Percentiles rank a stretch among this genome's conserved stretches.
phyloP scores from a whole-genome alignment of 2,113 vertebrate species.

The Bambusicola thoracicus region DNA sequence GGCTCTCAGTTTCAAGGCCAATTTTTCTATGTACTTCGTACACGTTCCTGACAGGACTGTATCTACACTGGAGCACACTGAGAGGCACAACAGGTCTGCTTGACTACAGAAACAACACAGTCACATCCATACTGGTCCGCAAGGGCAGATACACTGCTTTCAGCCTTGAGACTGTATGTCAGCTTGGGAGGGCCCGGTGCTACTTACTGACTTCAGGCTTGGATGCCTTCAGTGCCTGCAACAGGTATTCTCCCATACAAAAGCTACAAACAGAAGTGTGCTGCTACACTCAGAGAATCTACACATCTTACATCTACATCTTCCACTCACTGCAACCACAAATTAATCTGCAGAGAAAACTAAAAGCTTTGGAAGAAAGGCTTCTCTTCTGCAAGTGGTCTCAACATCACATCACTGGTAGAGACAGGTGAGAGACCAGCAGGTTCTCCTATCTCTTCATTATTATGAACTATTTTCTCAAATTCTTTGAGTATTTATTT shows the following conservation, averaged over 20 bases:
- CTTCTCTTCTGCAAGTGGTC: neutral
- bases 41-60: neutral
- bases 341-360: neutral
- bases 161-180: rapidly evolving
- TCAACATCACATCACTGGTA: neutral
- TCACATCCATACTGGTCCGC: neutral
- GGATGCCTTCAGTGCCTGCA: neutral
- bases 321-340: neutral
- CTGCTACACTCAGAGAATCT: neutral
- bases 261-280: neutral
- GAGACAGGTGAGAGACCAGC: neutral
- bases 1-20: neutral
- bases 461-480: neutral
- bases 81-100: neutral
- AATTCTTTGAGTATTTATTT: rapidly evolving
- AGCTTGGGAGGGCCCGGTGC: neutral
- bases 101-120: neutral
- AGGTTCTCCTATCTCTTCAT: neutral
- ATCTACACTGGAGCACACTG: neutral
- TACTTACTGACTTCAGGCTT: neutral
- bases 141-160: neutral
- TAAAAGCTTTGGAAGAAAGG: neutral
- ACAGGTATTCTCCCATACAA: neutral
- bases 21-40: neutral
- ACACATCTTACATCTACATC: neutral